Conservation (phyloP, 2,888 invertebrate genomes). For the Spilarctia lutea region DNA sequence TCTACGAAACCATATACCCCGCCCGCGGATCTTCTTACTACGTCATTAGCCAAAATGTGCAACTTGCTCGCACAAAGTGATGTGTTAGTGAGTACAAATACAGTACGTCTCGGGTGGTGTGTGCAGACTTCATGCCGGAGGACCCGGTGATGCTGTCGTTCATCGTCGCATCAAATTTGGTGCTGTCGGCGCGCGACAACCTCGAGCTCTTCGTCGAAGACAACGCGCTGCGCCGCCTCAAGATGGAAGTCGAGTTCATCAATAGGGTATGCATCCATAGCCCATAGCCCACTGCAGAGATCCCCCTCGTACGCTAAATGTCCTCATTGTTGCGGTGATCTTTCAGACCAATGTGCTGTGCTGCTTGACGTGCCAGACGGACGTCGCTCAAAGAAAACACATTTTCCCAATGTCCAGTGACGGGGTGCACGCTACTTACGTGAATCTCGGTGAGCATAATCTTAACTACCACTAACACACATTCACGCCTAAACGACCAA, state of each 20-base stretch:
- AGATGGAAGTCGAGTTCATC: constrained; percentile 71
- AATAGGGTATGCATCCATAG: constrained; percentile 47
- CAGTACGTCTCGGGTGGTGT: neutral
- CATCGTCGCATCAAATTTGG: constrained; percentile 81
- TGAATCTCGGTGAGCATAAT: constrained; percentile 62
- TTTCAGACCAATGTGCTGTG: constrained; percentile 68
- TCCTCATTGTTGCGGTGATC: neutral
- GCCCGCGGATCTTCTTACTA: too few species aligned
- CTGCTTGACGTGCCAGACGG: constrained; percentile 66
- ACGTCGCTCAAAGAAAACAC: constrained; percentile 70
- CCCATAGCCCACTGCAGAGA: neutral
- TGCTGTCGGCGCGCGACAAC: constrained; percentile 71
- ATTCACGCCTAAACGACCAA: too few species aligned
- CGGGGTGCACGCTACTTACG: constrained; percentile 79
- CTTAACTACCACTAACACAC: neutral
- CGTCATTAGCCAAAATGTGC: too few species aligned
- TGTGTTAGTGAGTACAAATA: neutral
- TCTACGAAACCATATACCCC: too few species aligned
- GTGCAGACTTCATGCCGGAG: constrained; percentile 62
- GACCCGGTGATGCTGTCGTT: constrained; percentile 80
- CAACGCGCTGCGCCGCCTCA: constrained; percentile 76
- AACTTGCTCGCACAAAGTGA: too few species aligned
- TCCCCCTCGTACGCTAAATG: neutral
- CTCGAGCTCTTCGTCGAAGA: constrained; percentile 73
- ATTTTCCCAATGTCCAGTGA: constrained; percentile 80